phyloP scores from a whole-genome alignment of 2,888 invertebrate species.

The Horisme vitalbata region DNA sequence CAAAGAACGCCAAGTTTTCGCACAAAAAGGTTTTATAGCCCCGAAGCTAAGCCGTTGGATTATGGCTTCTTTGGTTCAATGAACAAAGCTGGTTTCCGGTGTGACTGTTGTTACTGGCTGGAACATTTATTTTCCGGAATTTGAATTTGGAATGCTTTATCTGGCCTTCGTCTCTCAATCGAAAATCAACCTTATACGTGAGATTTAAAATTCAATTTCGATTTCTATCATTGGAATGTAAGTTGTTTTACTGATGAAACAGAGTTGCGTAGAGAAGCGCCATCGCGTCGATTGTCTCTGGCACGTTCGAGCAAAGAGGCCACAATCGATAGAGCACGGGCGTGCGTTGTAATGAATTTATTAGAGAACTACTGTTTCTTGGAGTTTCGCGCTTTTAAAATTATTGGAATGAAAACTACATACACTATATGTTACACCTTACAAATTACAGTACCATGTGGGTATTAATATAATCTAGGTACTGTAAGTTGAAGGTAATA shows the following conservation, averaged over 20 bases:
- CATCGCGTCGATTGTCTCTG: conserved; percentile 78
- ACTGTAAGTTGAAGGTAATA: no score
- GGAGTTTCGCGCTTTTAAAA: conserved; percentile 37
- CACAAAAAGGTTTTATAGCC: conserved; percentile 63
- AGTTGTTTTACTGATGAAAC: conserved; percentile 39
- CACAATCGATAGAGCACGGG: conserved; percentile 82
- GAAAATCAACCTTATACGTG: conserved; percentile 36
- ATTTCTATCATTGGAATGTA: conserved; percentile 25
- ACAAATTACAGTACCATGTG: no score
- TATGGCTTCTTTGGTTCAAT: conserved; percentile 37
- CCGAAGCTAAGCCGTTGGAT: conserved; percentile 29
- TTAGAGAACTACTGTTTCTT: conserved; percentile 67
- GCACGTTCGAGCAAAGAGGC: conserved; percentile 79
- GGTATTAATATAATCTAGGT: no score
- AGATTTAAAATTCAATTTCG: conserved; percentile 30
- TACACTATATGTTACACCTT: no score
- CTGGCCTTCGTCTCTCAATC: conserved; percentile 11
- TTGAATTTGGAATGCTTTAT: conserved; percentile 31
- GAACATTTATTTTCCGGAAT: conserved; percentile 63
- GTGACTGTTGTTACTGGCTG: conserved; percentile 49
- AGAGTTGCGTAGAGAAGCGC: conserved; percentile 77
- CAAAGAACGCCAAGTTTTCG: conserved; percentile 67
- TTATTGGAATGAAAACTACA: no score
- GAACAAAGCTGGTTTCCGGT: conserved; percentile 51
- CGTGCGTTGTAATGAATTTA: conserved; percentile 82